Base-by-base conservation (phyloP, 2,797 vertebrate species). In the Apogon talboti region DNA sequence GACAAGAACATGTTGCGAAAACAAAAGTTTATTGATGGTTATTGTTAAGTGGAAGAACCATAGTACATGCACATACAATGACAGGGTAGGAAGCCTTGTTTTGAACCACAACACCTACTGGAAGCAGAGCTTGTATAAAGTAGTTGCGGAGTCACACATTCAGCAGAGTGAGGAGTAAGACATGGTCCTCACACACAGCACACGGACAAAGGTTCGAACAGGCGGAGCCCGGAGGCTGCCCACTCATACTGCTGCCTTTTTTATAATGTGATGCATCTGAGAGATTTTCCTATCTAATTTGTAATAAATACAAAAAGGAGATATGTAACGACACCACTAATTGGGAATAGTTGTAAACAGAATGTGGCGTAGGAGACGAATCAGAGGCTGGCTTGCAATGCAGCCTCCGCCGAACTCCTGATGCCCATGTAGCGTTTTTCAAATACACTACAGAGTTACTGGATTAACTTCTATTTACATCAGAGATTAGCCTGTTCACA, bases 11-110 rank as follows among this genome's bases (percentile, higher is more conserved):
- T 81, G 90, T 95, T 93, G 94, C 95, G 95, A 96, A 87, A 90
- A 84, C 59, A 71, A 86, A 95, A 96, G 93, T 98, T 98, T 98
- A 98, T 98, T 97, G 94, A 96, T 97, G 95, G 92, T 96, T 95
- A 95, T 94, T 94, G 95, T 94, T 96, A 95, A 95, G 95, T 94
- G 94, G 94, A 95, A 82, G 86, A 88, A 86, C 96, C 94, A 95
- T 95, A 95, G 89, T 94, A 95, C 96, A 98, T 98, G 96, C 96
- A 96, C 95, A 94, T 95, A 96, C 93, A 95, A 95, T 96, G 96
- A 97, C 93, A 93, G 95, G 95, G 94, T 94, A 93, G 95, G 95
- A 86, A 95, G 95, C 94, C 93, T 94, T 92, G 93, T 94, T 78
- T 84, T 78, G 67, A 82, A 86, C 78, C 95, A 98, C 95, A 96